Evolutionary conservation across 2,888 invertebrate genomes (phyloP), one percentile per base, ranked within the genome.

Genomic region (Cheilosia vernalis): DNA sequence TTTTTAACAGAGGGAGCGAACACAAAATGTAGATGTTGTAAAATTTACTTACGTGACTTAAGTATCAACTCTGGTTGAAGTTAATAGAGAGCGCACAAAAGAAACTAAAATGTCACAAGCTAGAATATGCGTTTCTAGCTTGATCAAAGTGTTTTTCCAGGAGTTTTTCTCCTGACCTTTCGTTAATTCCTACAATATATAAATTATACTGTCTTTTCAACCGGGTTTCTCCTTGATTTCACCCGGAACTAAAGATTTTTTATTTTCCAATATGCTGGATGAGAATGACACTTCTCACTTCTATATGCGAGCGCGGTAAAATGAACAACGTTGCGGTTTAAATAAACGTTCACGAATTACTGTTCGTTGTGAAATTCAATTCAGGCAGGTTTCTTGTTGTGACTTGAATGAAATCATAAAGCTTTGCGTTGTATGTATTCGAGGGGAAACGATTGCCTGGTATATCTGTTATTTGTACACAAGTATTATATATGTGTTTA

Each of bases 321-420:
- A 53, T 70, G 53, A 79, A 74, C 60, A 30, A 63, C 53, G 63
- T 69, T 69, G 47, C 55, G n/a, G 0, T 5, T 6, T 10, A 13
- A 15, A 44, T 13, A 21, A 24, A 73, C 47, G 47, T 69, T 67
- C 19, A 72, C 49, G 85, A 85, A 85, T 85, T 85, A 81, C 85
- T 85, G 67, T 40, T 85, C 6, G 80, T 85, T 85, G 85, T 85
- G 85, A 85, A 85, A 85, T 85, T 85, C 85, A 81, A 76, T 84
- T 85, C 85, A 66, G 56, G 17, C 72, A 63, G 66, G 67, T 77
- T 80, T 66, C 66, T 61, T 70, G 79, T 66, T 64, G 64, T 79
- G 69, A 76, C 51, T 72, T 77, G 42, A 76, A 61, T 19, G 47
- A 47, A 47, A 47, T 51, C 63, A 60, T 51, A 56, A 83, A 74